Conservation (phyloP, 2,888 invertebrate genomes). For the Scelioninae gen. 2 region DNA sequence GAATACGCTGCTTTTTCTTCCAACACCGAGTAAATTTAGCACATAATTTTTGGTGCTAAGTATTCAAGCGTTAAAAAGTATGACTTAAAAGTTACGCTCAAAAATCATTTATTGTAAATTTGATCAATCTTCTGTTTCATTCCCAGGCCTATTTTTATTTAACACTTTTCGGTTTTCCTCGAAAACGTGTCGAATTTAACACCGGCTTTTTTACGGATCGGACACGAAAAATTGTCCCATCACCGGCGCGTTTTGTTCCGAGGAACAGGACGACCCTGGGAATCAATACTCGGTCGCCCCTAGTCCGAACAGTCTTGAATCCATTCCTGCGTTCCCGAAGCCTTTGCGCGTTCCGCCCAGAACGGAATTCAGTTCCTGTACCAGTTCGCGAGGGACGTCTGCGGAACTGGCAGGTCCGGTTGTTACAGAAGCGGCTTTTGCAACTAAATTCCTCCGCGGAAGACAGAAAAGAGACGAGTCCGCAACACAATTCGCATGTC, state of each 20-base stretch:
- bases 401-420: slow-evolving; percentile 78
- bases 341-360: slow-evolving; percentile 81
- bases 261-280: not conserved
- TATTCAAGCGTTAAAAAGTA: too few species aligned
- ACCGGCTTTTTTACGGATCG: too few species aligned
- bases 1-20: too few species aligned
- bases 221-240: too few species aligned
- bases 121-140: too few species aligned
- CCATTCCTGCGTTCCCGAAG: slow-evolving; percentile 76
- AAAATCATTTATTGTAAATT: too few species aligned
- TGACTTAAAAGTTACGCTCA: too few species aligned
- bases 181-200: too few species aligned
- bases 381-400: not conserved
- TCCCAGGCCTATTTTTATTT: too few species aligned
- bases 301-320: slow-evolving; percentile 76
- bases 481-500: not conserved
- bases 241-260: not conserved
- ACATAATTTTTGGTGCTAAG: too few species aligned
- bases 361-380: not conserved
- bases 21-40: too few species aligned
- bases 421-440: not conserved
- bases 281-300: not conserved
- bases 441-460: not conserved
- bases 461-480: not conserved
- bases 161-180: too few species aligned